A percentile compares a stretch with the other conserved stretches of the same genome.
Evolutionary conservation across 2,113 vertebrate genomes (phyloP).

Genomic region (Alligator mississippiensis): DNA sequence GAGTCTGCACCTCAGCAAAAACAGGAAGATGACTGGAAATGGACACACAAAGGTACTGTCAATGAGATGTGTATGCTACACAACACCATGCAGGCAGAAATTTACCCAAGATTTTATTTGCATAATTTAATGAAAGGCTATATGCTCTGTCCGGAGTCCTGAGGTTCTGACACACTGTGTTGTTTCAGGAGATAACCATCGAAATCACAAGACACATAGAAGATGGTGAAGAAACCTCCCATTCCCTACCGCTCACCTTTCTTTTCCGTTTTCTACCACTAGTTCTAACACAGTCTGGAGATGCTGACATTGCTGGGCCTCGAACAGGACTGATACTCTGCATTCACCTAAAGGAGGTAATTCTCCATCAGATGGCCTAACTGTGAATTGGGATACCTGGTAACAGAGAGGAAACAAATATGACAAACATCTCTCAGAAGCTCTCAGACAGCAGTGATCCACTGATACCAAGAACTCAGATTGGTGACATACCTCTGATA

Average conservation of each 20-base stretch:
- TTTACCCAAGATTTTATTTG: slow-evolving; percentile 32
- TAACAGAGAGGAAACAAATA: background rate
- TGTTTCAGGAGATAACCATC: background rate
- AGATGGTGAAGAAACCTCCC: background rate
- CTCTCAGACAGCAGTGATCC: background rate
- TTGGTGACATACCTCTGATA: background rate
- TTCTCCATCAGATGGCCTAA: slow-evolving; percentile 82
- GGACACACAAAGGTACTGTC: slow-evolving; percentile 43
- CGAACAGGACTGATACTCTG: slow-evolving; percentile 81
- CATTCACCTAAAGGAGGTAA: slow-evolving; percentile 79
- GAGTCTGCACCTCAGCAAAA: slow-evolving; percentile 87
- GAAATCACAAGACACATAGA: background rate
- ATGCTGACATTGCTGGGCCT: slow-evolving; percentile 75
- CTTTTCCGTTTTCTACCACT: slow-evolving; percentile 84
- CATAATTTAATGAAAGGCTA: slow-evolving; percentile 27
- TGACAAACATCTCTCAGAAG: background rate
- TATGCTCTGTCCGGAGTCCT: background rate
- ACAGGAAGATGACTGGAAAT: slow-evolving; percentile 86
- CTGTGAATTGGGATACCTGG: slow-evolving; percentile 80
- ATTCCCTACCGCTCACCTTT: slow-evolving; percentile 78
- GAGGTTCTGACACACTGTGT: background rate
- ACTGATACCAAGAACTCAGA: background rate
- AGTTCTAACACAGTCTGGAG: slow-evolving; percentile 87
- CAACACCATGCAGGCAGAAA: slow-evolving; percentile 38
- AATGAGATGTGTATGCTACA: slow-evolving; percentile 24